Conservation (phyloP, 2,113 vertebrate species). For the Lagenorhynchus albirostris region DNA sequence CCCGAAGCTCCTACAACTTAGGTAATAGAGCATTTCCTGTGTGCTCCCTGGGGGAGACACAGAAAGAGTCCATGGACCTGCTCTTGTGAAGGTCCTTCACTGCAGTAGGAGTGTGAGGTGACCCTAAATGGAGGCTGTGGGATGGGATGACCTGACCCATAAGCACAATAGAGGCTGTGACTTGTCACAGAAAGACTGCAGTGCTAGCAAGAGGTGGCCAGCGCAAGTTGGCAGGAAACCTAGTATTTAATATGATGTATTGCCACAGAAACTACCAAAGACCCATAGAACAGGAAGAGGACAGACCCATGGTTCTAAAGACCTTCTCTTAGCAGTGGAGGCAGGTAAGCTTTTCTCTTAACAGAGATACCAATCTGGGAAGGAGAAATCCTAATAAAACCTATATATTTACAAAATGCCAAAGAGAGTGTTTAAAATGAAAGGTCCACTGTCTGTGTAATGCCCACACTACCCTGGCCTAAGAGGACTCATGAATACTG, state of each 20-base stretch:
- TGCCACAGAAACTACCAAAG: background rate
- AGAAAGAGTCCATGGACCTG: background rate
- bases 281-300: background rate
- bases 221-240: background rate
- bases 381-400: background rate
- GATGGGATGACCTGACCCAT: background rate
- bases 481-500: background rate
- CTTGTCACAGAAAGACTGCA: background rate
- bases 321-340: background rate
- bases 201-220: background rate
- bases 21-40: background rate
- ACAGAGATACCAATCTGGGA: background rate
- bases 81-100: too few species aligned
- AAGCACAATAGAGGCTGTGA: background rate
- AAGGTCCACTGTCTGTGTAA: background rate
- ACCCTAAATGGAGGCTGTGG: background rate
- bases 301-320: background rate
- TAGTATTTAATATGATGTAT: background rate
- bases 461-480: accelerated
- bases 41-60: background rate
- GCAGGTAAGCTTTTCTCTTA: background rate
- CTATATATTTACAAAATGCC: background rate
- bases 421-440: background rate
- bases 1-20: background rate
- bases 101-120: background rate